Percentiles rank a stretch among this genome's conserved stretches.
Evolutionary conservation across 2,888 invertebrate genomes (phyloP).

Genomic region (Pseudanteris insignis): DNA sequence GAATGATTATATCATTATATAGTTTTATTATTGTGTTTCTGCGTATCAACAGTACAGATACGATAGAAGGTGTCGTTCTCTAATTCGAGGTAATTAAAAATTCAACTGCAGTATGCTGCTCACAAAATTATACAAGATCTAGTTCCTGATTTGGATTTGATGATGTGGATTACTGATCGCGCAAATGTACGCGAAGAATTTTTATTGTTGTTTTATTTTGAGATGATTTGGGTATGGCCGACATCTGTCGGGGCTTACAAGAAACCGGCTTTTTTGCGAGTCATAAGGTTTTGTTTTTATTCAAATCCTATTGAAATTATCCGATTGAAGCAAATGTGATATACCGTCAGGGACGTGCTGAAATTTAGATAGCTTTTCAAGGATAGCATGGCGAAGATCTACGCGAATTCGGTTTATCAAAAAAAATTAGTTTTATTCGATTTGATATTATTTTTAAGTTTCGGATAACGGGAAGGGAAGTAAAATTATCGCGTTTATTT

Average conservation of each 20-base stretch:
- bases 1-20: too few relatives aligned
- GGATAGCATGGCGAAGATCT: conserved; percentile 15
- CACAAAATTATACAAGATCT: too few relatives aligned
- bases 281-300: conserved; percentile 11
- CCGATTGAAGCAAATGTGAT: conserved; percentile 50
- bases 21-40: too few relatives aligned
- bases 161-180: too few relatives aligned
- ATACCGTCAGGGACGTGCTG: conserved; percentile 39
- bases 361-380: conserved; percentile 36
- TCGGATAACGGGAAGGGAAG: not conserved
- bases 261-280: too few relatives aligned
- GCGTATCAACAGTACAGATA: too few relatives aligned
- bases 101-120: too few relatives aligned
- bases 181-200: too few relatives aligned
- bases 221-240: conserved; percentile 12
- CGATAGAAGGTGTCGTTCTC: too few relatives aligned
- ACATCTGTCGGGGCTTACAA: conserved; percentile 14
- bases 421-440: conserved; percentile 9
- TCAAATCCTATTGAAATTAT: conserved; percentile 26
- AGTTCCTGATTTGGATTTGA: too few relatives aligned
- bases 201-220: not conserved
- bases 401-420: conserved; percentile 10
- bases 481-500: conserved; percentile 14
- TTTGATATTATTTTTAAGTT: conserved; percentile 12
- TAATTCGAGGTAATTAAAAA: too few relatives aligned